A percentile compares a stretch with the other conserved stretches of the same genome.
Conservation (phyloP, 2,797 vertebrate species). For the Tauraco hartlaubi region DNA sequence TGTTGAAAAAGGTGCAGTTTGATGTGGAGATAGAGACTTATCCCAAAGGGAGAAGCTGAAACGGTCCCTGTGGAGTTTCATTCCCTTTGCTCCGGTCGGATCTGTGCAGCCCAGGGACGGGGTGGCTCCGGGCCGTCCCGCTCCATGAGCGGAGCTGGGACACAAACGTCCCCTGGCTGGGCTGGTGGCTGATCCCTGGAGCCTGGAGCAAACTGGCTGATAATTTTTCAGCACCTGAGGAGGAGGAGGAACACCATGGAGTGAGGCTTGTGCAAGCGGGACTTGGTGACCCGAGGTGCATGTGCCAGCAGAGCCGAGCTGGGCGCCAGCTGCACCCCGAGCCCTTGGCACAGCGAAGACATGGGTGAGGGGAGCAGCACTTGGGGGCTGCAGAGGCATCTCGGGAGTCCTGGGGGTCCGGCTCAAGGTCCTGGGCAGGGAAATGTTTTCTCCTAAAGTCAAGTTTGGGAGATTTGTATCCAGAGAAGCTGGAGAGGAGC, state of each 20-base stretch:
- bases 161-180: no score
- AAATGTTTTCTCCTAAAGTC: background rate
- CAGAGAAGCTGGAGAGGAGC: background rate
- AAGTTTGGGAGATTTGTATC: background rate
- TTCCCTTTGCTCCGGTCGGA: accelerated
- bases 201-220: background rate
- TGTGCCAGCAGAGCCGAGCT: accelerated
- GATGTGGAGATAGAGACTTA: accelerated
- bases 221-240: accelerated
- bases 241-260: accelerated
- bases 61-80: background rate
- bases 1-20: accelerated
- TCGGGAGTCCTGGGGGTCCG: accelerated
- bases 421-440: background rate
- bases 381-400: background rate
- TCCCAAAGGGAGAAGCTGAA: background rate
- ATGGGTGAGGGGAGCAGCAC: background rate
- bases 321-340: accelerated
- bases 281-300: accelerated
- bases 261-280: background rate
- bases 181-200: background rate
- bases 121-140: background rate
- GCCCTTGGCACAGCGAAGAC: accelerated
- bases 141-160: no score
- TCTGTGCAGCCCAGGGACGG: accelerated